Base-by-base conservation (phyloP, 2,888 invertebrate genomes). In the Creontiades dilutus region DNA sequence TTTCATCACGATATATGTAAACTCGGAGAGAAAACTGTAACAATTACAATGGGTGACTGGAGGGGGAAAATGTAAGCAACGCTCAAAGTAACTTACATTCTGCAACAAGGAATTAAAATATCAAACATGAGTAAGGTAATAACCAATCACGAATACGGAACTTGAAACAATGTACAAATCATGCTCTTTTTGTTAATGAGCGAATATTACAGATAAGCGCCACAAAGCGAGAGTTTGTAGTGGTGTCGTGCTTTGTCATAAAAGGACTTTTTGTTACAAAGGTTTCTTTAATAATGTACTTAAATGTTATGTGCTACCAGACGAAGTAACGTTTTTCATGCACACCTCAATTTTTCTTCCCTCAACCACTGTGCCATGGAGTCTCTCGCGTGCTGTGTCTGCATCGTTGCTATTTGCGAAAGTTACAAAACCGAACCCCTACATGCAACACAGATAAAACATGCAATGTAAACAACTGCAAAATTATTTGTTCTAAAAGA, bases 391-490 rank as follows among this genome's bases (percentile, higher is more conserved):
- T 97, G 99, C 99, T 96, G 98, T 97, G 96, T 99, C 99, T 95
- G 99, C 99, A 96, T 99, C 99, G 96, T 97, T 97, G 96, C 98
- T 98, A 97, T 98, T 98, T 97, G 99, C 99, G 98, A 99, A 99
- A 96, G 99, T 99, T 97, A 99, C 99, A 98, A 99, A 99, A 97
- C 99, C 99, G 97, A 99, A 99, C 96, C 99, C 99, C 99, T 99
- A 98, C 97, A 97, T 97, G 97, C 97, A 97, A 95, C 97, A 97
- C 97, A 97, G 96, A 97, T 96, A 97, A 96, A 96, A 96, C 97
- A 97, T 97, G 97, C 97, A 97, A 96, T 96, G 96, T 94, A 96
- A 92, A 91, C 90, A 90, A 91, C 90, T 91, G 90, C 90, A 91
- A 88, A 68, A 88, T 90, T 91, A 90, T 90, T 94, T 94, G 94